phyloP scores from a whole-genome alignment of 2,113 vertebrate genomes.

The Mungos mungo region DNA sequence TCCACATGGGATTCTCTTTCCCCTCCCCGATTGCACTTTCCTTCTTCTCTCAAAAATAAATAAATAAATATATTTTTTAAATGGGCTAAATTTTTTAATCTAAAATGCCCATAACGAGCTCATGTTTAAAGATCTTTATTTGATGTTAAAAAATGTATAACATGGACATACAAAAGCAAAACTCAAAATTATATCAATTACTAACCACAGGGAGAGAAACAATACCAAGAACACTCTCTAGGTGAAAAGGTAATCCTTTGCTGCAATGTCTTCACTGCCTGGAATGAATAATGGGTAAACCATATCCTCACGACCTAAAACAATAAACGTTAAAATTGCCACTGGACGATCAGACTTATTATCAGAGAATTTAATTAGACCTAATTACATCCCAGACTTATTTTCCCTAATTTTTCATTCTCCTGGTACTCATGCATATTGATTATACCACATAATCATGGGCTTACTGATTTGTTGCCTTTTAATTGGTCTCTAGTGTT shows the following conservation, averaged over 20 bases:
- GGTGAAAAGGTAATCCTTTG: not conserved
- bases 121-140: not conserved
- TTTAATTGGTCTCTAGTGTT: conserved; percentile 66
- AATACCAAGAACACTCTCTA: not conserved
- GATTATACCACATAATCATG: conserved; percentile 54
- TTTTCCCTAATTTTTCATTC: conserved; percentile 54
- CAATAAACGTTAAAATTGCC: conserved; percentile 15
- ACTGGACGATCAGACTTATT: not conserved
- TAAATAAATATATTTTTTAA: too few relatives aligned
- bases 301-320: conserved; percentile 11
- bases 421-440: conserved; percentile 41
- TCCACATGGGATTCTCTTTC: too few relatives aligned
- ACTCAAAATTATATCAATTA: not conserved
- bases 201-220: not conserved
- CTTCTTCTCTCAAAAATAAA: too few relatives aligned
- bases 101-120: not conserved
- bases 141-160: not conserved
- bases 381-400: conserved; percentile 46
- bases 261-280: not conserved
- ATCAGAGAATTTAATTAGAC: conserved; percentile 36
- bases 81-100: not conserved
- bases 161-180: not conserved
- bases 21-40: too few relatives aligned
- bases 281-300: not conserved
- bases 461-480: conserved; percentile 49